These are phyloP conservation scores for Pygoscelis antarcticus DNA, from an alignment of 2,113 vertebrate genomes.

Conservation along the genomic window DNA sequence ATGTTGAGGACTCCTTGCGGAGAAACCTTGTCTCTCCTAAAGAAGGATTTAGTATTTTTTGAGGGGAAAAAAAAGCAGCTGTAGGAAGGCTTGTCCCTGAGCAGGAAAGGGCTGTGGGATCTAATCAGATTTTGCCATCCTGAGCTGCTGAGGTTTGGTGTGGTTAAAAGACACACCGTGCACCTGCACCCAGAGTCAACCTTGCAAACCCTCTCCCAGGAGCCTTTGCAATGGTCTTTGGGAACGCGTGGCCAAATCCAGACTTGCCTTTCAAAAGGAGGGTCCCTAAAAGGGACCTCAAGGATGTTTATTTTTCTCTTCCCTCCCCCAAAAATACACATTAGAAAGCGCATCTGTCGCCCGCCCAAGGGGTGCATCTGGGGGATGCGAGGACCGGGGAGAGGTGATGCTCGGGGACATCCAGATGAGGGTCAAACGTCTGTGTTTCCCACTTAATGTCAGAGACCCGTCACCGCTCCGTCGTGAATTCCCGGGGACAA, in stretches of 20 bases:
- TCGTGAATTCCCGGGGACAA: conserved; percentile 13
- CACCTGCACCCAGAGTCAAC: not conserved
- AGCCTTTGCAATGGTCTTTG: not conserved
- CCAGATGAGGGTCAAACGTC: not conserved
- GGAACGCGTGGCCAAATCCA: not conserved
- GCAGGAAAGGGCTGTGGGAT: not conserved
- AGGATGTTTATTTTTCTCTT: not conserved
- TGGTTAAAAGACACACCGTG: rapidly evolving
- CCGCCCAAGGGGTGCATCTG: not conserved
- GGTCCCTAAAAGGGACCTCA: rapidly evolving
- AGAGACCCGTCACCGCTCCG: not conserved
- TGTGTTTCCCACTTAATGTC: not conserved
- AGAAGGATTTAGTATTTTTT: not conserved
- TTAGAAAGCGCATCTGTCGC: not conserved
- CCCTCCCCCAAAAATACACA: rapidly evolving
- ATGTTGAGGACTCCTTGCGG: not conserved
- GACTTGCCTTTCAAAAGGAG: not conserved
- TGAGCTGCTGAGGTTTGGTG: not conserved
- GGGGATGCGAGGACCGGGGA: rapidly evolving
- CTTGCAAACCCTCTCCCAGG: not conserved
- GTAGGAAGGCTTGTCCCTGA: not conserved
- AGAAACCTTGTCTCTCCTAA: not conserved
- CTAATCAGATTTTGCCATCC: not conserved
- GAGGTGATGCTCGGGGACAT: not conserved
- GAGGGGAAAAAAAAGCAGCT: not conserved